A percentile compares a stretch with the other conserved stretches of the same genome.
These are phyloP conservation scores for Benitochromis conjunctus DNA, from an alignment of 2,113 vertebrate species.

Conservation along the genomic window DNA sequence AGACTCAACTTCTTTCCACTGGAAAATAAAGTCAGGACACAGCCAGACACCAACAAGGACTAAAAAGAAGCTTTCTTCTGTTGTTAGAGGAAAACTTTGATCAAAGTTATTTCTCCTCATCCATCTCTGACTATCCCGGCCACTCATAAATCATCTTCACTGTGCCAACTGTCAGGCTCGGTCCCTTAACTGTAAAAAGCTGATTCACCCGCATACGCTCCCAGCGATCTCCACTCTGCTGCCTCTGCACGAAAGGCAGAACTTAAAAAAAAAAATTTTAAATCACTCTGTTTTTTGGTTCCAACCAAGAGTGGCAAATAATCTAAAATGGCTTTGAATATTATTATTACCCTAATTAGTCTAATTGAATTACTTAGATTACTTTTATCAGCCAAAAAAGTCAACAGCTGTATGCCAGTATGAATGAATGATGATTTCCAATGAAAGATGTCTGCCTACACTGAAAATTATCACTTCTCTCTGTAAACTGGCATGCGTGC, in stretches of 20 bases:
- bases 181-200: conserved; percentile 62
- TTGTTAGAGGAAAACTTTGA: conserved; percentile 70
- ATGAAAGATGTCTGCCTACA: neutral
- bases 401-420: neutral
- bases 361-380: neutral
- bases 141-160: conserved; percentile 72
- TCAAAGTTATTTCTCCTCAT: conserved; percentile 72
- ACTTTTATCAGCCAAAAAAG: neutral
- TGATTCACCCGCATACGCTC: conserved; percentile 51
- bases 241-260: conserved; percentile 8
- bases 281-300: neutral
- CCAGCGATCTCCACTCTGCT: conserved; percentile 39
- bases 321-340: neutral
- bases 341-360: conserved; percentile 3
- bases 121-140: conserved; percentile 70
- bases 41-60: conserved; percentile 44
- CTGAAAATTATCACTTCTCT: neutral
- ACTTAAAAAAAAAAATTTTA: neutral
- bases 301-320: conserved; percentile 5
- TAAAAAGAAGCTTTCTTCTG: conserved; percentile 43
- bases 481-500: conserved; percentile 3
- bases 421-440: neutral
- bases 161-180: conserved; percentile 63
- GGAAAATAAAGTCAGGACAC: conserved; percentile 40
- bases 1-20: neutral